Evolutionary conservation across 2,797 vertebrate species (phyloP).

Genomic region (Jordanella pulchra): DNA sequence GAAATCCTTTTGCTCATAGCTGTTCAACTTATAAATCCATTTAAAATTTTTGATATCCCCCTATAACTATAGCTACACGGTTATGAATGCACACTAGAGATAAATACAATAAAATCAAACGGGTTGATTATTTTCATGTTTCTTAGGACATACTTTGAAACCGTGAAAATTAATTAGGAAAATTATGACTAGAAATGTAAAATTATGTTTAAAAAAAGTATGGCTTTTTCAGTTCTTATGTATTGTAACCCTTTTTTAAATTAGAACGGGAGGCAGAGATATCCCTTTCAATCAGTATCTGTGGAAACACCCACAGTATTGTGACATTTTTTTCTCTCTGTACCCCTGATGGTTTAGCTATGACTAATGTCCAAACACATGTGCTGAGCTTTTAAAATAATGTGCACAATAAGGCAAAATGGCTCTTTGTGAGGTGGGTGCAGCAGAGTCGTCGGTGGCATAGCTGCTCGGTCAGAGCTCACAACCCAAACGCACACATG

Average conservation of each 20-base stretch:
- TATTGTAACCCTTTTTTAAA: not conserved
- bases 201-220: too few relatives aligned
- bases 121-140: too few relatives aligned
- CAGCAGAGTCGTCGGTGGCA: slow-evolving; percentile 54
- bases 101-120: too few relatives aligned
- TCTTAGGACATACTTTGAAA: too few relatives aligned
- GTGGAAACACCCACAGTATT: slow-evolving; percentile 11
- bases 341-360: slow-evolving; percentile 34
- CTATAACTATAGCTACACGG: too few relatives aligned
- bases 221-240: not conserved
- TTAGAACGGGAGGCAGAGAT: not conserved
- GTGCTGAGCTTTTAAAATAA: slow-evolving; percentile 50
- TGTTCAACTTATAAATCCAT: too few relatives aligned
- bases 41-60: too few relatives aligned
- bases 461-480: slow-evolving; percentile 64
- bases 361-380: slow-evolving; percentile 33
- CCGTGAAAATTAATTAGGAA: too few relatives aligned
- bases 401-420: slow-evolving; percentile 52
- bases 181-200: too few relatives aligned
- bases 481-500: slow-evolving; percentile 57
- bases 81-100: too few relatives aligned
- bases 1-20: too few relatives aligned
- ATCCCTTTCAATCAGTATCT: slow-evolving; percentile 13
- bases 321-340: slow-evolving; percentile 22
- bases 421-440: slow-evolving; percentile 57